Base-by-base conservation (phyloP, 2,113 vertebrate genomes). In the Donacobius atricapilla region DNA sequence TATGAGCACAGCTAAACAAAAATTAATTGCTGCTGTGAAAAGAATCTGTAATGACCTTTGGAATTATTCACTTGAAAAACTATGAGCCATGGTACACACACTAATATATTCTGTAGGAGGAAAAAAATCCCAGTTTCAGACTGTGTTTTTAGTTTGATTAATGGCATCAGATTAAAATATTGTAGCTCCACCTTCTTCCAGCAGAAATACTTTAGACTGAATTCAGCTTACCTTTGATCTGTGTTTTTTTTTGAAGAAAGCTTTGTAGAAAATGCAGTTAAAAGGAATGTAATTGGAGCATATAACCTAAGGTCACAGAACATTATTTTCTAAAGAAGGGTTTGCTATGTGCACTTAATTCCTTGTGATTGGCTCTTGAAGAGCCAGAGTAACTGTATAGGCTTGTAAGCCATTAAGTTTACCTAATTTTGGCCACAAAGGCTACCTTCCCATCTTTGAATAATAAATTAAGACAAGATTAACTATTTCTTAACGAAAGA, bases 61-160 rank as follows among this genome's bases (percentile, higher is more conserved):
- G 35, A 96, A 86, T 84, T 91, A 92, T 21, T 92, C 58, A 50
- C 60, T 70, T 86, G 72, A 75, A 27, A 87, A 90, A 96, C 61
- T 22, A 37, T n/a, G 51, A 95, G 37, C 57, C 40, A 51, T 7
- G 23, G 60, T 33, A 66, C 22, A 70, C 11, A 17, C 9, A 22
- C 6, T 39, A 56, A 60, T n/a, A 44, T 7, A 69, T 92, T 88
- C 58, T 73, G 68, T 2, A 64, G 45, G 48, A 92, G 44, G 28
- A 83, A 82, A 94, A 93, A 81, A 83, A 85, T 51, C 57, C 42
- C 35, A 61, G 10, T 73, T 83, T 91, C 28, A 60, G 40, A 44
- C 23, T 24, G 15, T 35, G 27, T 2, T 60, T 79, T 84, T 79
- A 31, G 15, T 54, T 88, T 87, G 58, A 79, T 48, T 87, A 72